Evolutionary conservation across 2,888 invertebrate species (phyloP).

Genomic region (Oconnorella tubifera): DNA sequence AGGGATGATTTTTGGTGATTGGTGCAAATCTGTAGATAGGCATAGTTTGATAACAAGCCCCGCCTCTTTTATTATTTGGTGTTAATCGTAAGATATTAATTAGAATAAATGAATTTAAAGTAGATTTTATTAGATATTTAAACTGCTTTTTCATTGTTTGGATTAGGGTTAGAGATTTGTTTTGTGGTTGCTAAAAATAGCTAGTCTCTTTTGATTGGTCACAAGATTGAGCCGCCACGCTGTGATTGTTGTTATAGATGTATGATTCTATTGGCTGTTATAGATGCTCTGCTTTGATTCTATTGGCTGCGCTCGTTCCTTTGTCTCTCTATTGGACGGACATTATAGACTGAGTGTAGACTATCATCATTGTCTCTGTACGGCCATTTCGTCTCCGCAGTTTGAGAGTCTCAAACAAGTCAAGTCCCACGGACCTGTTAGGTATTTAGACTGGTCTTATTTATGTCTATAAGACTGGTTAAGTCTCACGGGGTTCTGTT

Average conservation of each 20-base stretch:
- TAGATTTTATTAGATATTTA: not conserved
- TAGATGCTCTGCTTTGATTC: slow-evolving; percentile 21
- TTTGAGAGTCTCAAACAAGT: slow-evolving; percentile 15
- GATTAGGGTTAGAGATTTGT: not conserved
- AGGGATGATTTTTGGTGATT: too few relatives aligned
- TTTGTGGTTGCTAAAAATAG: too few relatives aligned
- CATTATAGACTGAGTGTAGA: slow-evolving; percentile 28
- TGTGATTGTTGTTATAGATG: too few relatives aligned
- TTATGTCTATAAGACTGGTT: too few relatives aligned
- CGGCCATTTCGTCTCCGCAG: slow-evolving; percentile 18
- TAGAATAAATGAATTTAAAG: too few relatives aligned
- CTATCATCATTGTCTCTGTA: slow-evolving; percentile 23
- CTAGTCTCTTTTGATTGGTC: too few relatives aligned
- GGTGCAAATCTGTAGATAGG: too few relatives aligned
- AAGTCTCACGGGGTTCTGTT: too few relatives aligned
- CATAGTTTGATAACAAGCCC: too few relatives aligned
- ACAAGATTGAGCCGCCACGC: too few relatives aligned
- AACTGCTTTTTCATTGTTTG: not conserved
- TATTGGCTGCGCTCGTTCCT: slow-evolving; percentile 16
- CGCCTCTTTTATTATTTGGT: too few relatives aligned
- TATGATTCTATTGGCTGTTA: not conserved
- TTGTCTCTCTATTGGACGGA: slow-evolving; percentile 27
- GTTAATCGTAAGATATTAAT: too few relatives aligned
- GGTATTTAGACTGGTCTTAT: slow-evolving; percentile 23
- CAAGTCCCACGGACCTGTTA: slow-evolving; percentile 30